Evolutionary conservation across 2,797 vertebrate genomes (phyloP), one percentile per base, ranked within the genome.

Genomic region (Tangara arthus): DNA sequence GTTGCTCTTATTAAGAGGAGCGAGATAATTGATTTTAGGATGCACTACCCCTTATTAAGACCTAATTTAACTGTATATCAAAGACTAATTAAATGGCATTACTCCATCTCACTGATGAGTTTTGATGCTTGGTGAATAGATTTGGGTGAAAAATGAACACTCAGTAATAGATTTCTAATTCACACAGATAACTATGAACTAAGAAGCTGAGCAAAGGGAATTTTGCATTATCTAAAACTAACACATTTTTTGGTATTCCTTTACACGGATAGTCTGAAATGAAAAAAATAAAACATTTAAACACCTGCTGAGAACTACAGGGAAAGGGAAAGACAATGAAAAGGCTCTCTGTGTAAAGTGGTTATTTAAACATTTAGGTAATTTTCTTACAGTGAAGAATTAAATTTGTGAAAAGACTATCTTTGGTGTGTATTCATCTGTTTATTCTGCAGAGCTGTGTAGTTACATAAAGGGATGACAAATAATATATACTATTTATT

Each of bases 1-100:
- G 97, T 97, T 98, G 97, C 97, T 98, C 97, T 98, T 98, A 98
- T 98, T 98, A 98, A 98, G 98, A 97, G 94, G 96, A 98, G 97
- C 46, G 93, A 98, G 98, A 98, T 98, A 98, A 98, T 98, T 98
- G 98, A 98, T 98, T 98, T 98, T 97, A 98, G 97, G 97, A 98
- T 98, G 97, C 97, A 98, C 97, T 98, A 98, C 97, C 97, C 97
- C 97, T 98, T 98, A 98, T 98, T 98, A 98, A 98, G 98, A 96
- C 97, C 98, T 98, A 98, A 98, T 98, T 98, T 98, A 98, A 97
- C 97, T 98, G 98, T 98, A 98, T 98, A 98, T 98, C 97, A 98
- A 98, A 98, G 97, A 98, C 97, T 98, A 98, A 98, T 98, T 98
- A 98, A 98, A 98, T 98, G 97, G 97, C 97, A 98, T 98, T 98